Percentiles rank a stretch among this genome's conserved stretches.
These are phyloP conservation scores for Halcyon chelicuti DNA, from an alignment of 2,797 vertebrate species.

Conservation along the genomic window DNA sequence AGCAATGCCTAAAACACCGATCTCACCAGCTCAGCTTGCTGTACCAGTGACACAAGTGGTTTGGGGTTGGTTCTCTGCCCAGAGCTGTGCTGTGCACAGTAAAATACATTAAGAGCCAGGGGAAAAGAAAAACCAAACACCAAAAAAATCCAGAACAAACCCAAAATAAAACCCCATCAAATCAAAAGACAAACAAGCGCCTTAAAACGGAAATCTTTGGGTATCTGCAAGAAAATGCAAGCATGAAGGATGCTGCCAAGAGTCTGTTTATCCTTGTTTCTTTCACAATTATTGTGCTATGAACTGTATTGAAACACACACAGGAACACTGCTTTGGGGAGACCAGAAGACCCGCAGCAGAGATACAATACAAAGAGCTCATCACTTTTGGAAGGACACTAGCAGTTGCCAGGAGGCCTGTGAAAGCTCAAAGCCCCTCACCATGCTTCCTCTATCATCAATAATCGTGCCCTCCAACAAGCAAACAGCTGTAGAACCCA, in stretches of 20 bases:
- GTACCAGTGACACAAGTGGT: neutral
- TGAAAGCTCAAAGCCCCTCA: neutral
- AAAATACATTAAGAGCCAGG: fast-evolving
- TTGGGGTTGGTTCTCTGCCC: neutral
- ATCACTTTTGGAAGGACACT: neutral
- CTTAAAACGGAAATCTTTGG: neutral
- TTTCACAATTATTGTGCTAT: neutral
- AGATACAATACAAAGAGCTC: constrained; percentile 4
- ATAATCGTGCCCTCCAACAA: neutral
- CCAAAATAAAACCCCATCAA: too few relatives aligned
- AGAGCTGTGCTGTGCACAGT: neutral
- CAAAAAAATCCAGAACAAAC: neutral
- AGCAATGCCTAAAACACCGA: fast-evolving
- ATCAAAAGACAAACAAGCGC: neutral
- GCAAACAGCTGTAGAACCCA: neutral
- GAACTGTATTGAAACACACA: neutral
- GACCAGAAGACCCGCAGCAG: neutral
- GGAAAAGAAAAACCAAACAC: too few relatives aligned
- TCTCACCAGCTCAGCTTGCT: fast-evolving
- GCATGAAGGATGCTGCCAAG: neutral
- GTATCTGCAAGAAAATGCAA: neutral
- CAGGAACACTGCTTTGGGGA: neutral
- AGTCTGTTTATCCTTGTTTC: neutral
- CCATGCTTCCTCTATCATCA: neutral
- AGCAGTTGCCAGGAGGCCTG: neutral